Percentiles rank a stretch among this genome's conserved stretches.
These are phyloP conservation scores for Epicampocera succincta DNA, from an alignment of 2,888 invertebrate genomes.

Conservation along the genomic window DNA sequence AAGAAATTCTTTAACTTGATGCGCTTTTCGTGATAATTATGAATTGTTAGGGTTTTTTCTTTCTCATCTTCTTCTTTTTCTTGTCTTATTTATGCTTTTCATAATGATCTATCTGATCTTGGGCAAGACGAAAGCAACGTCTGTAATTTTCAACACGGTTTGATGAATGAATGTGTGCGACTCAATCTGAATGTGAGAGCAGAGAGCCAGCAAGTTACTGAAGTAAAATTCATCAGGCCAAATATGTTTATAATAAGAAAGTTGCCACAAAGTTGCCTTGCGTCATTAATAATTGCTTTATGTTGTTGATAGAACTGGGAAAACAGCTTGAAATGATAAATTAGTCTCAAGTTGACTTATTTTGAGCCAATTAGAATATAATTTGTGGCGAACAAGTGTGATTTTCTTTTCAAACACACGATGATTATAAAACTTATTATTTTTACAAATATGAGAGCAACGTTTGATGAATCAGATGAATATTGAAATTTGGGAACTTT, in stretches of 20 bases:
- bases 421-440: no score
- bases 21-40: constrained; percentile 55
- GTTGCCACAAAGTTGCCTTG: neutral
- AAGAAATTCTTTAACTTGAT: constrained; percentile 61
- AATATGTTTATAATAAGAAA: constrained; percentile 29
- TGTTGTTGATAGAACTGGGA: no score
- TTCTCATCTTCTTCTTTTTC: neutral
- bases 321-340: neutral
- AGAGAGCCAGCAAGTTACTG: constrained; percentile 23
- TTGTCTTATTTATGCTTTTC: constrained; percentile 31
- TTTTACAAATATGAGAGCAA: no score
- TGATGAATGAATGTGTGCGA: constrained; percentile 41
- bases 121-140: constrained; percentile 28
- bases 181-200: constrained; percentile 23
- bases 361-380: neutral
- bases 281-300: no score
- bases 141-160: constrained; percentile 52
- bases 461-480: no score
- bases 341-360: no score
- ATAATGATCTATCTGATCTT: constrained; percentile 59
- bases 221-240: constrained; percentile 3
- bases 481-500: no score
- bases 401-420: neutral
- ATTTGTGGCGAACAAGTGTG: neutral
- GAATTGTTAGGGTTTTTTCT: constrained; percentile 53